Evolutionary conservation across 2,113 vertebrate genomes (phyloP), one percentile per base, ranked within the genome.

Genomic region (Lophochroa leadbeateri): DNA sequence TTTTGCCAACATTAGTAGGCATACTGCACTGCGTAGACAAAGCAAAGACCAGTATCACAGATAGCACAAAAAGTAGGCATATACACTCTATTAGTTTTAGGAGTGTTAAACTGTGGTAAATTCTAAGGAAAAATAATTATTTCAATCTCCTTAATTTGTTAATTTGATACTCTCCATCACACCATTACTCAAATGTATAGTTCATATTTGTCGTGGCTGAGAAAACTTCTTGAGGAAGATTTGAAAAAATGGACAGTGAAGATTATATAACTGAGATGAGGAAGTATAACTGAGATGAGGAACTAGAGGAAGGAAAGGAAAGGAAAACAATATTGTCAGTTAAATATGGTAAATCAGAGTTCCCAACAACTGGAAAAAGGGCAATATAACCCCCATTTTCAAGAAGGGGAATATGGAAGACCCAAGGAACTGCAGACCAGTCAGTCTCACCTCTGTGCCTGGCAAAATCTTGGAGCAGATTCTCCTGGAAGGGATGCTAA

Each of bases 131-230:
- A 69, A 9, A 9, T 9, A 17, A 12, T 65, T 15, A 43, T 39
- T 16, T 94, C 29, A 25, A 12, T 3, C 1, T 58, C 37, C 14
- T 67, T 31, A 49, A 67, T 82, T 89, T 89, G 23, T 28, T 77
- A n/a, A 37, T 49, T 74, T 58, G 55, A 2, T 67, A 21, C 5
- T 90, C 15, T 18, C n/a, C 7, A 44, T 69, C 41, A 70, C 13
- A 53, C 5, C 8, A 10, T 37, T n/a, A 19, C 7, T 61, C 15
- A 50, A 68, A 41, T 0, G 0, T 28, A 15, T 28, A 44, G 5
- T 35, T 88, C 18, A 11, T 31, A 4, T 3, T 14, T 6, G 1
- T 25, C 55, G 11, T 61, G 20, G 9, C 8, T 83, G 21, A 77
- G 27, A 89, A 52, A 61, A 76, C 49, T 69, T 89, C 13, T 47